phyloP scores from a whole-genome alignment of 1,140 invertebrate genomes.

The Marisa cornuarietis region DNA sequence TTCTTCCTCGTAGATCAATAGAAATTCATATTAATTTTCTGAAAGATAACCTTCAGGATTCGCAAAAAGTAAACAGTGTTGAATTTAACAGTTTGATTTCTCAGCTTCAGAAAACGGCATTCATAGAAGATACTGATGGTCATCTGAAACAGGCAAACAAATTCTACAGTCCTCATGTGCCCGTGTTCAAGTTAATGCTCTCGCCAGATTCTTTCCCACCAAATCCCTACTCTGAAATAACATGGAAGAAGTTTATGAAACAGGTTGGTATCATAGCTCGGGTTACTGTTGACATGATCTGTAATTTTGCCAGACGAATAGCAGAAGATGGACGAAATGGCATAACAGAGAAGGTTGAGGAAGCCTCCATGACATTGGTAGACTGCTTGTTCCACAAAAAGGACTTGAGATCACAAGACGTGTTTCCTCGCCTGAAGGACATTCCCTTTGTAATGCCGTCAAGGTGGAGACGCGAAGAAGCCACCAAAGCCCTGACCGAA shows the following conservation, averaged over 20 bases:
- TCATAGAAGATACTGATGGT: neutral
- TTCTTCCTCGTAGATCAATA: neutral
- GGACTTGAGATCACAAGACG: neutral
- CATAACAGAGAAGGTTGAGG: too few relatives aligned
- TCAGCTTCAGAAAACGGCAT: neutral
- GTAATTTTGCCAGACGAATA: neutral
- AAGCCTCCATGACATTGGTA: neutral
- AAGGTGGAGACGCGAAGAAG: neutral
- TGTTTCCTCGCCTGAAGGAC: neutral
- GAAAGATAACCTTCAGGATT: neutral
- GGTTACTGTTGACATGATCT: neutral
- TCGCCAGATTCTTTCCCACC: neutral
- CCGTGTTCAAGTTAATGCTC: neutral
- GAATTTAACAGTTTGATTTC: neutral
- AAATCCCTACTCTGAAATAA: neutral
- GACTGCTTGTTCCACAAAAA: neutral
- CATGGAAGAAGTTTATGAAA: slow-evolving; percentile 3
- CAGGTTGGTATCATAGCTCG: neutral
- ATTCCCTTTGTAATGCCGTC: slow-evolving; percentile 2
- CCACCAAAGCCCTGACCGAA: neutral
- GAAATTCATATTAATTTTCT: neutral
- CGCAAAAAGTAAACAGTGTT: too few relatives aligned
- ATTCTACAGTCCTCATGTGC: slow-evolving; percentile 5
- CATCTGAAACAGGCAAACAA: neutral
- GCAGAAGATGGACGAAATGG: neutral